phyloP scores from a whole-genome alignment of 2,113 vertebrate genomes.

The Mixornis gularis region DNA sequence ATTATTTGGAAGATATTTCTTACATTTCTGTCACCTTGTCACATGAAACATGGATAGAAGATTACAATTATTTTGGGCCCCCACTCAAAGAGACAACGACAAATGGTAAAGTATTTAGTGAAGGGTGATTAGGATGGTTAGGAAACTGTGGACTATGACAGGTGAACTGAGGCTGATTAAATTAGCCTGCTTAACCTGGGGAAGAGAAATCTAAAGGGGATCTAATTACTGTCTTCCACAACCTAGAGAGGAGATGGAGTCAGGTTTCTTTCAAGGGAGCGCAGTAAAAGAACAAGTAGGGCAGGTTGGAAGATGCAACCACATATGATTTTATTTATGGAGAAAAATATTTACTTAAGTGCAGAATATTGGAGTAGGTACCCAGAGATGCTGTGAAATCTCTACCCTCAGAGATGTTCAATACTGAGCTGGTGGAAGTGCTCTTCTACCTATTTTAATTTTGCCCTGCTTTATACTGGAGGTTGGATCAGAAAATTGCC shows the following conservation, averaged over 20 bases:
- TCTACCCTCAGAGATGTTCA: not conserved
- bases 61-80: not conserved
- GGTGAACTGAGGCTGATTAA: not conserved
- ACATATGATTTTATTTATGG: not conserved
- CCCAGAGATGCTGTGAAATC: not conserved
- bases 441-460: not conserved
- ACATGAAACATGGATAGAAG: not conserved
- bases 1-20: not conserved
- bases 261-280: not conserved
- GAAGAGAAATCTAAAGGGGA: not conserved
- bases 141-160: not conserved
- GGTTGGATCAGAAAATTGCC: not conserved
- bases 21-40: not conserved
- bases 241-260: not conserved
- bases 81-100: accelerated
- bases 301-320: not conserved
- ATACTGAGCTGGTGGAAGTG: not conserved
- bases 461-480: not conserved
- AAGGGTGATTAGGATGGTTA: not conserved
- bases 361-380: not conserved
- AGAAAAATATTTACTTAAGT: not conserved
- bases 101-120: not conserved
- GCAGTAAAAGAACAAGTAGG: not conserved
- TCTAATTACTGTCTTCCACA: not conserved
- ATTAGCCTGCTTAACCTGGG: not conserved